These are phyloP conservation scores for Bufo gargarizans DNA, from an alignment of 2,113 vertebrate genomes.

Conservation along the genomic window DNA sequence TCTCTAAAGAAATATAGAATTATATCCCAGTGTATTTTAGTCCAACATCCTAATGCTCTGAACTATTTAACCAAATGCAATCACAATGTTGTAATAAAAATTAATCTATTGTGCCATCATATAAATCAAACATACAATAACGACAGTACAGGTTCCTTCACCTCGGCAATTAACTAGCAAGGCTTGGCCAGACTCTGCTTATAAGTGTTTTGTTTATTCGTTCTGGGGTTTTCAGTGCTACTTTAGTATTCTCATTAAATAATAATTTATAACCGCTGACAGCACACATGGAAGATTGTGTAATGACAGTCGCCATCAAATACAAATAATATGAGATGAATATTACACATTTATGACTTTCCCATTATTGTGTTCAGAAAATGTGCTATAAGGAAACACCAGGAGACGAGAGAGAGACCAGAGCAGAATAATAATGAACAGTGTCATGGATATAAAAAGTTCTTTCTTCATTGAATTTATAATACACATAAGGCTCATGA, in stretches of 20 bases:
- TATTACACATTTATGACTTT: conserved; percentile 58
- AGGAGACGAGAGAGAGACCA: conserved; percentile 37
- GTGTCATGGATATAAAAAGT: conserved; percentile 41
- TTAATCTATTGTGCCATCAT: neutral
- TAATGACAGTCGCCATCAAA: conserved; percentile 56
- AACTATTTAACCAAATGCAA: neutral
- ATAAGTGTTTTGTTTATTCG: conserved; percentile 9
- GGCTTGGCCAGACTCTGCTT: neutral
- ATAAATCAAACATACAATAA: neutral
- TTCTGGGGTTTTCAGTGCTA: neutral
- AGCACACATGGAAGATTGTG: conserved; percentile 50
- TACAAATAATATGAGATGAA: conserved; percentile 54
- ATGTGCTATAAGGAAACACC: conserved; percentile 42
- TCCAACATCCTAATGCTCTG: neutral
- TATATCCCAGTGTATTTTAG: neutral
- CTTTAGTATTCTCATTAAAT: conserved; percentile 52
- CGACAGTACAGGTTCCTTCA: neutral
- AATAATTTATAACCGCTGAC: conserved; percentile 54
- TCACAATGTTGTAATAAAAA: neutral
- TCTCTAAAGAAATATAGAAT: neutral
- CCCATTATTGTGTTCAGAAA: conserved; percentile 50
- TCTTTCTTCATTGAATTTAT: conserved; percentile 35
- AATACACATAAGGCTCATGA: conserved; percentile 40
- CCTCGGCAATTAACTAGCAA: neutral
- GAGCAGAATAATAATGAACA: conserved; percentile 39